Conservation (phyloP, 30 jellyfish, hydroid and myxozoan genomes). For the Hydractinia echinata region DNA sequence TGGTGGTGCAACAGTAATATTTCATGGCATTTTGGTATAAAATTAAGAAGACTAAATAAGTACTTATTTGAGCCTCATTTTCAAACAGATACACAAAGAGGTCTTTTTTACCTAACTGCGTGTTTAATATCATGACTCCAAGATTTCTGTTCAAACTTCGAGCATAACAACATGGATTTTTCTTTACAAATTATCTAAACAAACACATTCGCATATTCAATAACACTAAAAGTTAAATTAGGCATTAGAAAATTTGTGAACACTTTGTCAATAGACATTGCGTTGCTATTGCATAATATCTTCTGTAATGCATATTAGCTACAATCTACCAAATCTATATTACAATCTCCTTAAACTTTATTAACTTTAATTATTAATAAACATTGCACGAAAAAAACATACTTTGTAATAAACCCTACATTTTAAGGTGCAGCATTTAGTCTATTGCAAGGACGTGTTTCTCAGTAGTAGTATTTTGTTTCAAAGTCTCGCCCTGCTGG, state of each 20-base stretch:
- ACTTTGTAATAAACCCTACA: too few relatives aligned
- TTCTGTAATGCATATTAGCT: not conserved
- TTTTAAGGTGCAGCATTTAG: too few relatives aligned
- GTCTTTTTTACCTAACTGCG: conserved; percentile 55
- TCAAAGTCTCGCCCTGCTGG: too few relatives aligned
- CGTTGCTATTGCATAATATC: not conserved
- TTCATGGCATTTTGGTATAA: too few relatives aligned
- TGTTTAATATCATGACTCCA: conserved; percentile 78
- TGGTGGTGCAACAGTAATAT: too few relatives aligned
- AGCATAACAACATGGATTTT: conserved; percentile 52
- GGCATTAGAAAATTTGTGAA: not conserved
- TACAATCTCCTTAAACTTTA: too few relatives aligned
- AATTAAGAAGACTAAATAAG: too few relatives aligned
- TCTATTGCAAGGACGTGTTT: too few relatives aligned
- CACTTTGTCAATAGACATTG: not conserved
- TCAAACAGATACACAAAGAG: not conserved
- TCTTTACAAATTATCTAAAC: conserved; percentile 73
- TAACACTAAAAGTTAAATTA: not conserved
- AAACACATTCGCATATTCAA: not conserved
- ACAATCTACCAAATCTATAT: not conserved
- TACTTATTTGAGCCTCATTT: not conserved
- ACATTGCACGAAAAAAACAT: too few relatives aligned
- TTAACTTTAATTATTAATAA: too few relatives aligned
- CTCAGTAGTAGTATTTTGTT: too few relatives aligned
- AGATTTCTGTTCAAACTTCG: conserved; percentile 54